These are phyloP conservation scores for Pocillopora verrucosa DNA, from an alignment of 64 coral and sea anemone species.

Conservation along the genomic window DNA sequence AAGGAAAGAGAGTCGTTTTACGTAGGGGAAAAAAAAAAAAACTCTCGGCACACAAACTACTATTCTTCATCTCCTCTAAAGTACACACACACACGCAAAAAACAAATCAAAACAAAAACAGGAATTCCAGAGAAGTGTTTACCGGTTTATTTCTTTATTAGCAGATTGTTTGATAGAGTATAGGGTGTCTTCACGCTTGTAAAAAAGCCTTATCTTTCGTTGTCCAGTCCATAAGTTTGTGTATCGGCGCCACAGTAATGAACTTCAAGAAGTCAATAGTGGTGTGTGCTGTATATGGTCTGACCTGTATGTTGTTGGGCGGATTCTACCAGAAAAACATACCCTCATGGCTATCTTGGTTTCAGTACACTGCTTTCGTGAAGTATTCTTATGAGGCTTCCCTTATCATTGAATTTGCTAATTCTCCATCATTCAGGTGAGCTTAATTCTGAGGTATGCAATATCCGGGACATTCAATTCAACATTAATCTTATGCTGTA, in stretches of 20 bases:
- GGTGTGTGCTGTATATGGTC: slow-evolving; percentile 51
- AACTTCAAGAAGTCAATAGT: slow-evolving; percentile 82
- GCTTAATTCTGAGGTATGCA: background rate
- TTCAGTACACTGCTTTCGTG: slow-evolving; percentile 70
- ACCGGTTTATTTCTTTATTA: too few species aligned
- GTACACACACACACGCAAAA: too few species aligned
- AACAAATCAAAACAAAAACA: too few species aligned
- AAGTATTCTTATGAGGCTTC: slow-evolving; percentile 68
- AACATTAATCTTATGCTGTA: background rate
- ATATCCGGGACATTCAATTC: background rate
- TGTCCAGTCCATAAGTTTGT: slow-evolving; percentile 83
- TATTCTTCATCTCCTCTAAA: too few species aligned
- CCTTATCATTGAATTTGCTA: slow-evolving; percentile 70
- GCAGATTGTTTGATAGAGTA: too few species aligned
- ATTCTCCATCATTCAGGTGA: slow-evolving; percentile 74
- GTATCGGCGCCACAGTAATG: slow-evolving; percentile 84
- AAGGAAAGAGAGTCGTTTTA: too few species aligned
- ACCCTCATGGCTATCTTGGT: slow-evolving; percentile 80
- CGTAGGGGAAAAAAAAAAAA: too few species aligned
- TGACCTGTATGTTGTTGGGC: slow-evolving; percentile 74
- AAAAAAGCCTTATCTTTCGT: background rate
- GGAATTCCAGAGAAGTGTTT: too few species aligned
- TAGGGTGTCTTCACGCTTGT: too few species aligned
- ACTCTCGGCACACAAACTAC: too few species aligned
- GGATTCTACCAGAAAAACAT: slow-evolving; percentile 86